Base-by-base conservation (phyloP, 2,797 vertebrate genomes). In the Channa striata region DNA sequence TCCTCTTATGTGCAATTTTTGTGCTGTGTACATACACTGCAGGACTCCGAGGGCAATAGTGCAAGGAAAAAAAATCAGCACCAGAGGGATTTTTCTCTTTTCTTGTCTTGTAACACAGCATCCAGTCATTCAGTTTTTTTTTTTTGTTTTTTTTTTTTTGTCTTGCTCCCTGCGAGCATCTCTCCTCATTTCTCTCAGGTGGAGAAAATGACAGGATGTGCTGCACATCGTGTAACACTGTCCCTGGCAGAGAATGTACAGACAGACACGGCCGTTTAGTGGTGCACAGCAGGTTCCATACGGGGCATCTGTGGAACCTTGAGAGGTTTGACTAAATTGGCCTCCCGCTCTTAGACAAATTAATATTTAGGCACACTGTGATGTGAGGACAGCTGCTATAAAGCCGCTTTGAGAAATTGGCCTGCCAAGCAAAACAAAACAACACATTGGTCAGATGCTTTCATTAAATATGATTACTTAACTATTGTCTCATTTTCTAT, bases 191-290 rank as follows among this genome's bases (percentile, higher is more conserved):
- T 68, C 39, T 47, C 33, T 73, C 37, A 85, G 58, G 53, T 47
- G 44, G 25, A 62, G 70, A 70, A 90, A 83, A 89, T 89, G 64
- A 89, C 83, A 79, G 57, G 48, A 86, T 82, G 87, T 90, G 64
- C 89, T 0, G 73, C 60, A 77, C 62, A 30, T 68, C 47, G n/a
- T 83, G 84, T 89, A 79, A 85, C 54, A 2, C 37, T 11, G 77
- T 83, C 59, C 78, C 77, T 83, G 48, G 82, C 59, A 59, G 79
- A 53, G 53, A 82, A 78, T 30, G 77, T 84, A 82, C 65, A 74
- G 60, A 6, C 56, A 16, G 57, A 72, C 43, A 8, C 0, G 61
- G 87, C 59, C 89, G 80, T 69, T 82, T 51, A 56, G 39, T 65
- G 74, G 62, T n/a, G 59, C 53, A 57, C 52, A 30, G 25, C 63